Evolutionary conservation across 2,113 vertebrate species (phyloP).

Genomic region (Barbus barbus): DNA sequence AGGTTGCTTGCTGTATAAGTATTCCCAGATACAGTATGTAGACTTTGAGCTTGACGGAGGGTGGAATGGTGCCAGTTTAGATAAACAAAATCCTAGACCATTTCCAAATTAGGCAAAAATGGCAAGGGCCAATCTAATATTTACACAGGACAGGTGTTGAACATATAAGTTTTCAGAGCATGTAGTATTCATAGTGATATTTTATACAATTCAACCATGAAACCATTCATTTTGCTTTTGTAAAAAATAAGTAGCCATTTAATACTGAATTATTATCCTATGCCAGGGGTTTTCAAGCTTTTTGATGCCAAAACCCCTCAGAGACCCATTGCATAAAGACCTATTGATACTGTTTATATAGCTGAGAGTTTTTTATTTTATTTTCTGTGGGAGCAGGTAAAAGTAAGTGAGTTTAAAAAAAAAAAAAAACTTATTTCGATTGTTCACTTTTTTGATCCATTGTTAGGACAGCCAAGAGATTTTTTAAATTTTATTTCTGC

Average conservation of each 20-base stretch:
- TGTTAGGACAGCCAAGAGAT: no score
- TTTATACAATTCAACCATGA: background rate
- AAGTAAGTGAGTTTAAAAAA: no score
- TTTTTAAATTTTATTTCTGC: no score
- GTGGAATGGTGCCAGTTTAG: constrained; percentile 23
- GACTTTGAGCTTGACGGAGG: constrained; percentile 1
- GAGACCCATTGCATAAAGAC: background rate
- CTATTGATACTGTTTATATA: background rate
- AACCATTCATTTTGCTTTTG: background rate
- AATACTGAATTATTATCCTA: background rate
- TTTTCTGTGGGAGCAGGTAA: background rate
- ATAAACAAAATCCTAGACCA: constrained; percentile 12
- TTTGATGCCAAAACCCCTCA: background rate
- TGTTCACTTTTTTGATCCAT: no score
- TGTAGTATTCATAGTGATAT: background rate
- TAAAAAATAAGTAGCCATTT: background rate
- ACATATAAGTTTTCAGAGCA: background rate
- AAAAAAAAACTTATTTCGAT: no score
- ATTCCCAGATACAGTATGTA: background rate
- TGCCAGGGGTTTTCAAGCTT: background rate
- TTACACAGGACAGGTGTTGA: background rate
- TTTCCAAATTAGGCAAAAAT: background rate
- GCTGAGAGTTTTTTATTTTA: no score
- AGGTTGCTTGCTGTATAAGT: background rate
- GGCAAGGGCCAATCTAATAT: background rate